These are phyloP conservation scores for Prinia subflava DNA, from an alignment of 2,113 vertebrate species.

Conservation along the genomic window DNA sequence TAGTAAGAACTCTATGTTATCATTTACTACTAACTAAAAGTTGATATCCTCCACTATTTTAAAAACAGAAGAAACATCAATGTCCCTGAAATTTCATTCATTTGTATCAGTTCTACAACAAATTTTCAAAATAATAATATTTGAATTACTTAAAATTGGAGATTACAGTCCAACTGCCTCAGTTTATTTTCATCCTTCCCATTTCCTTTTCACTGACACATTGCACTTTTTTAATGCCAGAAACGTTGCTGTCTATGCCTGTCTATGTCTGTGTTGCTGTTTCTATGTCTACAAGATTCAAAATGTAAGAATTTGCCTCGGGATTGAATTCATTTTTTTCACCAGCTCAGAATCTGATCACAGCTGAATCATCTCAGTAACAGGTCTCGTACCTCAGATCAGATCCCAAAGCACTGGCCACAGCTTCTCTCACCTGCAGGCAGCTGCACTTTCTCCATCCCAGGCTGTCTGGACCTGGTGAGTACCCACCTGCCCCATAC, in stretches of 20 bases:
- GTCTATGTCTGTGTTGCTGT: neutral
- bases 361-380: neutral
- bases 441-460: neutral
- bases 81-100: neutral
- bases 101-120: neutral
- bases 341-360: neutral
- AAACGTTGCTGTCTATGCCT: neutral
- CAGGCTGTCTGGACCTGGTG: neutral
- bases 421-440: neutral
- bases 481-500: neutral
- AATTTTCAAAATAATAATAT: neutral
- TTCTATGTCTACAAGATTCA: neutral
- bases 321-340: neutral
- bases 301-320: neutral
- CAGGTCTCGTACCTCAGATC: neutral
- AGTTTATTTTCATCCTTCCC: neutral
- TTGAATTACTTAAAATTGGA: neutral
- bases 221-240: neutral
- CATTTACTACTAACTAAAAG: neutral
- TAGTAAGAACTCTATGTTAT: neutral
- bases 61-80: neutral
- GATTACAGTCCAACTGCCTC: neutral
- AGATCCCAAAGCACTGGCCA: neutral
- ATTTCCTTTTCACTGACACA: neutral
- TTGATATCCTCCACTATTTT: neutral